Conservation (phyloP, 2,888 invertebrate genomes). For the Argynnis bischoffii region DNA sequence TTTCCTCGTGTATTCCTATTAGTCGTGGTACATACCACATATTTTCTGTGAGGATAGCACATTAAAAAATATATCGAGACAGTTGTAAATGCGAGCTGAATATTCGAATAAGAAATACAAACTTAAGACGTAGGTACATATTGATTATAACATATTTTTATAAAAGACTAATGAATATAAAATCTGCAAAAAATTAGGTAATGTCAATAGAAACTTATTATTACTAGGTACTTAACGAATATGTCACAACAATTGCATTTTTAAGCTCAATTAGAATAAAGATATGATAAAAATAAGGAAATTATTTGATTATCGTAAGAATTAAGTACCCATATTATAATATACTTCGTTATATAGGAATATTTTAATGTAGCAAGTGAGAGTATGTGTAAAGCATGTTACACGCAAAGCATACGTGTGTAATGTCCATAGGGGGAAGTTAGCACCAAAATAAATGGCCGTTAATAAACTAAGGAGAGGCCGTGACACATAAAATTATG, state of each 20-base stretch:
- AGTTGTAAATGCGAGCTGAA: no score
- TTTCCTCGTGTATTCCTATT: not conserved
- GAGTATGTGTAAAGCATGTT: not conserved
- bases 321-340: constrained; percentile 4
- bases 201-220: not conserved
- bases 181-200: not conserved
- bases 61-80: not conserved
- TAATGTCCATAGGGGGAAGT: not conserved
- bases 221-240: not conserved
- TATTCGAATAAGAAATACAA: not conserved
- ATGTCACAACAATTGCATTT: constrained; percentile 10
- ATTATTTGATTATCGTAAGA: not conserved
- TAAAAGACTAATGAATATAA: constrained; percentile 12
- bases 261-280: constrained; percentile 2
- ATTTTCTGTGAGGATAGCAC: not conserved
- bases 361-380: no score
- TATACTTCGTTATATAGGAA: not conserved
- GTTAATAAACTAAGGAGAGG: not conserved
- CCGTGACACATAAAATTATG: no score
- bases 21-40: constrained; percentile 5
- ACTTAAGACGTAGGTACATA: not conserved
- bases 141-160: not conserved
- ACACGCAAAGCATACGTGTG: not conserved
- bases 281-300: not conserved
- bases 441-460: constrained; percentile 7